These are phyloP conservation scores for Platysteira castanea DNA, from an alignment of 2,113 vertebrate genomes.

Conservation along the genomic window DNA sequence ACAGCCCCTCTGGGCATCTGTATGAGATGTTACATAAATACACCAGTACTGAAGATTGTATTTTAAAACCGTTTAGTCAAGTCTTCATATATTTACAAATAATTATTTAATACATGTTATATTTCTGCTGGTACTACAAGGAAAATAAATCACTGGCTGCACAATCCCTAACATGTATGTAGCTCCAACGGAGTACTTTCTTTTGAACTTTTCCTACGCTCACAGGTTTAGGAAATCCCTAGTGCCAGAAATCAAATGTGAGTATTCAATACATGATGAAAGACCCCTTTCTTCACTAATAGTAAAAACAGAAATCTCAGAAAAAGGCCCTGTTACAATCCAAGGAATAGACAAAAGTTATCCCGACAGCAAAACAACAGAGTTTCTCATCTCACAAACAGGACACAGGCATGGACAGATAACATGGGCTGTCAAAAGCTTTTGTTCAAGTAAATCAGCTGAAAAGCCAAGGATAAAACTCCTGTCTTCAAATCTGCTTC, in stretches of 20 bases:
- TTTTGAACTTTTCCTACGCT: background rate
- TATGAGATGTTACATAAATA: background rate
- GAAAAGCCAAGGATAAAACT: background rate
- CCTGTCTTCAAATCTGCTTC: background rate
- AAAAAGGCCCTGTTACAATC: background rate
- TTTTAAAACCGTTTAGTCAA: background rate
- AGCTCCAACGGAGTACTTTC: background rate
- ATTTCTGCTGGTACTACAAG: background rate
- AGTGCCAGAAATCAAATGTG: background rate
- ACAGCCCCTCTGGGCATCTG: background rate
- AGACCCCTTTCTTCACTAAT: background rate
- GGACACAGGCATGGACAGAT: background rate
- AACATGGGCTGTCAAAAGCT: background rate
- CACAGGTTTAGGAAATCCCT: background rate
- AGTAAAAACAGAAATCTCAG: background rate
- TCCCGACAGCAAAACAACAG: fast-evolving
- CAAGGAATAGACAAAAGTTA: background rate
- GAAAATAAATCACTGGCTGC: background rate
- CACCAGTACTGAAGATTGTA: background rate
- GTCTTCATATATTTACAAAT: background rate
- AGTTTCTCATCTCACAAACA: background rate
- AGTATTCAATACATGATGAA: background rate
- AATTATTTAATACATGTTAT: background rate
- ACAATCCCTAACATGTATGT: background rate
- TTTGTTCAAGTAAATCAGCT: background rate